Base-by-base conservation (phyloP, 2,888 invertebrate species). In the Scaptodrosophila latifasciaeformis region DNA sequence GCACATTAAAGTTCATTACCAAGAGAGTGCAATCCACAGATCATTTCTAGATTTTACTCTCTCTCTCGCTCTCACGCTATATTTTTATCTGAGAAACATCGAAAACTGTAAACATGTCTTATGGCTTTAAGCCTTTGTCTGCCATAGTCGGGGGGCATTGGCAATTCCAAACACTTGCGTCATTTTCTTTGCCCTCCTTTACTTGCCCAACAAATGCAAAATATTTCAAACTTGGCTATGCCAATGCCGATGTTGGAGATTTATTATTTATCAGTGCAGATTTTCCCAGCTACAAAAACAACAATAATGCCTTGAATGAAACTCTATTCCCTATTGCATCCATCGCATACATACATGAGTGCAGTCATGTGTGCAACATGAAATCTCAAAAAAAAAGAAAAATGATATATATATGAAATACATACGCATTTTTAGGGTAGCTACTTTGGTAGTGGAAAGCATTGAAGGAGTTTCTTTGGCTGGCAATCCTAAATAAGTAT, bases 201-300 rank as follows among this genome's bases (percentile, higher is more conserved):
- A n/a, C n/a, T n/a, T n/a, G n/a, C n/a, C n/a, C n/a, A n/a, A n/a
- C n/a, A n/a, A n/a, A n/a, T 24, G 24, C 24, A 24, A 7, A 24
- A 24, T 24, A 5, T 24, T 24, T 24, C 24, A 24, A 24, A 24
- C 65, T 67, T 21, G n/a, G 10, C 7, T 17, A 21, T 42, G 10
- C 40, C 12, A 21, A n/a, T 12, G 6, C 15, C 34, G 62, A 69
- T 72, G 69, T 30, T 48, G 48, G 47, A 67, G 70, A 74, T 74
- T 71, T 74, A 74, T 74, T 74, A 74, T 74, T 74, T 76, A 74
- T 71, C 76, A 71, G 70, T 65, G 76, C 72, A 72, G 70, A 71
- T 62, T 75, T 62, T 17, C n/a, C 10, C 5, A 13, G 9, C 9
- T 2, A 37, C 37, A 12, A 17, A 2, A 17, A 19, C 37, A 37